Evolutionary conservation across 2,888 invertebrate genomes (phyloP), one percentile per base, ranked within the genome.

Genomic region (Synanthedon andrenaeformis): DNA sequence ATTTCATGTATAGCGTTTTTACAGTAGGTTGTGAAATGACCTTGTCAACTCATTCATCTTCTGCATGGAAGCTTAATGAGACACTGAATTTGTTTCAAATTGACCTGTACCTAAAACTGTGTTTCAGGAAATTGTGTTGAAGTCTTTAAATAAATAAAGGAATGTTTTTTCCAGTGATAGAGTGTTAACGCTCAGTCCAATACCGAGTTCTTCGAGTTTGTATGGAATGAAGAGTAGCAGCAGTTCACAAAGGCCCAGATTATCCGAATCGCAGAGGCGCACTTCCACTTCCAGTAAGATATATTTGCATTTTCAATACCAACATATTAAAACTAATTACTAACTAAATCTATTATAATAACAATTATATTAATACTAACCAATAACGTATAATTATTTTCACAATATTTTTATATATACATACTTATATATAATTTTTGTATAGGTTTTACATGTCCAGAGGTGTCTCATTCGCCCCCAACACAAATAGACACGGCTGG

Each of bases 151-250:
- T 35, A 10, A 35, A 35, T 35, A 35, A 35, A 35, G 8, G 10
- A 35, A 35, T 10, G 2, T 10, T 10, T n/a, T 35, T 72, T 12
- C 13, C 70, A 92, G 93, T 60, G 94, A 94, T 61, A 89, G 92
- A 74, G 90, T 92, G 61, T 91, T 92, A 67, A 93, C 94, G 51
- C 89, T 97, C 28, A 96, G 96, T 79, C 96, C 96, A 1, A 95
- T 96, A 70, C 94, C 96, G 17, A 96, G 96, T 76, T 92, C 94
- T 59, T 93, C 93, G 56, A 93, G 93, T 82, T 74, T 93, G 62
- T 82, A 89, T 54, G 90, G 90, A 52, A 81, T 89, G 77, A 85
- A 86, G 61, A 78, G 76, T 58, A 76, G 68, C 57, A 79, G 73
- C 59, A 74, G 73, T 55, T 67, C 82, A 10, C 80, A 82, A 41